A percentile compares a stretch with the other conserved stretches of the same genome.
Evolutionary conservation across 2,113 vertebrate genomes (phyloP).

Genomic region (Platanista minor): DNA sequence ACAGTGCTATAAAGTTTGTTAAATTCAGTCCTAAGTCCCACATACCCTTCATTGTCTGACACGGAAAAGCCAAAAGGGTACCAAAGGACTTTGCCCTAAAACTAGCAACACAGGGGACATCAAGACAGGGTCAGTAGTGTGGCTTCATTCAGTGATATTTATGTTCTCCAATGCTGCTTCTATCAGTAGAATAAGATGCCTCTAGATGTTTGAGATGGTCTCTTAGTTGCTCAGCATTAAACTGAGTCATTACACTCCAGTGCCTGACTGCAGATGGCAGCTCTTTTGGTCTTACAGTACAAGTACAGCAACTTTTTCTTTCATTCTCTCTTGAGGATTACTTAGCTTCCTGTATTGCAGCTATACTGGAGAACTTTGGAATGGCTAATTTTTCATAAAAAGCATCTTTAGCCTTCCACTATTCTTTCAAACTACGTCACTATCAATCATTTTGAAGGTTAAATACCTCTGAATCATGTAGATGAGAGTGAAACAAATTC

Average conservation of each 20-base stretch:
- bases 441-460: slow-evolving; percentile 36
- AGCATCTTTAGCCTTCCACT: background rate
- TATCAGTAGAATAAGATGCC: background rate
- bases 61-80: background rate
- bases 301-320: background rate
- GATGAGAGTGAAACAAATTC: background rate
- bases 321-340: background rate
- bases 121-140: background rate
- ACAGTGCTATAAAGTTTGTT: background rate
- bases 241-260: background rate
- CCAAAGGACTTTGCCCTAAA: background rate
- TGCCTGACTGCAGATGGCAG: background rate
- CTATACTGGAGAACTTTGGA: background rate
- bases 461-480: slow-evolving; percentile 13
- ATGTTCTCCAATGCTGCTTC: background rate
- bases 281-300: background rate
- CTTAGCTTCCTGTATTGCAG: background rate
- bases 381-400: background rate
- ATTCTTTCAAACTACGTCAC: background rate
- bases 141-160: background rate
- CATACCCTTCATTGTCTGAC: background rate
- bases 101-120: background rate
- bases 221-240: background rate
- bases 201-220: background rate
- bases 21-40: background rate